Percentiles rank a stretch among this genome's conserved stretches.
Conservation (phyloP, 1,140 invertebrate genomes). For the Trichonephila inaurata region DNA sequence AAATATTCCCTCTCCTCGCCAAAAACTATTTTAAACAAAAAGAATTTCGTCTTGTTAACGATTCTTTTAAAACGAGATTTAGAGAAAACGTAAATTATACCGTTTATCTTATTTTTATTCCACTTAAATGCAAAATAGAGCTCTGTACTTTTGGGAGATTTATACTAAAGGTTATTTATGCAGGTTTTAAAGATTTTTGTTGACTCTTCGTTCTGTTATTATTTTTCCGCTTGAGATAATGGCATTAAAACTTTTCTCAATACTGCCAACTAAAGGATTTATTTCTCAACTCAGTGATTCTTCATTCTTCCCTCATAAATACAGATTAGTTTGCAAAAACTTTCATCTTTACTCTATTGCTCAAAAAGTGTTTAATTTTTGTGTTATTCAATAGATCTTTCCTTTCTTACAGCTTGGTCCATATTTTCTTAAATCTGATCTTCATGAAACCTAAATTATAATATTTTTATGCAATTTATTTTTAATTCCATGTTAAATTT, state of each 20-base stretch:
- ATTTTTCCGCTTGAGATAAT: not conserved
- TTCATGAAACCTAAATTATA: too few species aligned
- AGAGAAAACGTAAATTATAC: slow-evolving; percentile 10
- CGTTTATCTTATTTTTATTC: not conserved
- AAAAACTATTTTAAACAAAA: not conserved
- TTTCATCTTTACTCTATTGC: not conserved
- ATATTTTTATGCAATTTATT: too few species aligned
- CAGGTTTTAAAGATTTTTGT: not conserved
- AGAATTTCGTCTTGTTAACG: not conserved
- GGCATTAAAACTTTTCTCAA: not conserved
- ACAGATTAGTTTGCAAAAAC: not conserved
- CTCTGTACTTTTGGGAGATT: slow-evolving; percentile 10
- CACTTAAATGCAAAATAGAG: slow-evolving; percentile 30
- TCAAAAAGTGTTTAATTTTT: not conserved
- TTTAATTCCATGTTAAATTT: too few species aligned
- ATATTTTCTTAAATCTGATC: too few species aligned
- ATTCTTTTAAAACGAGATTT: slow-evolving; percentile 15
- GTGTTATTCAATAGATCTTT: not conserved
- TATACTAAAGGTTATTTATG: slow-evolving; percentile 1
- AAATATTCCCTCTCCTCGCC: not conserved
- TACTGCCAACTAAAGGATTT: not conserved
- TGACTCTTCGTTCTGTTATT: slow-evolving; percentile 6
- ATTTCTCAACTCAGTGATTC: not conserved
- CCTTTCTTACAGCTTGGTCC: too few species aligned
- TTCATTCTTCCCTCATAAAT: not conserved